Base-by-base conservation (phyloP, 1,140 invertebrate genomes). In the Temnothorax nylanderi region DNA sequence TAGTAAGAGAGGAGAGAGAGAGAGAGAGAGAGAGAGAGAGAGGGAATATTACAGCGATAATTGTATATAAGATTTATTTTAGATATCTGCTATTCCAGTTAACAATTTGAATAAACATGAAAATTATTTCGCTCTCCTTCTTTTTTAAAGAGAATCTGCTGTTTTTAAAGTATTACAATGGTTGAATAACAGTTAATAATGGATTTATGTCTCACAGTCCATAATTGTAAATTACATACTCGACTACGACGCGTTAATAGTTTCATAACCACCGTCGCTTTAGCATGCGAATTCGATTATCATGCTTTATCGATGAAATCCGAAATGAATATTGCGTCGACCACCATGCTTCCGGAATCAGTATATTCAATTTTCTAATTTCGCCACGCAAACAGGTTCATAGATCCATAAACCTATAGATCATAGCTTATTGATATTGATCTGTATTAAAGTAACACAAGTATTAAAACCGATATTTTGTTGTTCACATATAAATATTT, bases 351-450 rank as follows among this genome's bases (percentile, higher is more conserved):
- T 75, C 69, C 80, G 80, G 69, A 82, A 60, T 75, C 56, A 34
- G 54, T 84, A 75, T 71, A 84, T 84, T 75, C 80, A 75, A 84
- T 84, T 84, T 84, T 84, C 80, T 84, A 84, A 84, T 84, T 75
- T 74, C 54, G 13, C 44, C 41, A 74, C 32, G n/a, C 32, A 75
- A 62, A 75, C 34, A 82, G 54, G 21, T 74, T 47, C 32, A 21
- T 41, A 75, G 37, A 71, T 72, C n/a, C 62, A 8, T 41, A 65
- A n/a, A 44, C 32, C 11, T 37, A n/a, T 32, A 72, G 41, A 74
- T 82, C 18, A 16, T 3, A 58, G 21, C 21, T 41, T 18, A 44
- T 67, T 21, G 4, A 44, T 62, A 47, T 65, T 78, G 37, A 72
- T 58, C 13, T 41, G 13, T 26, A 60, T 54, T 60, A 44, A 10